Conservation (phyloP, 2,888 invertebrate genomes). For the Eulithis prunata region DNA sequence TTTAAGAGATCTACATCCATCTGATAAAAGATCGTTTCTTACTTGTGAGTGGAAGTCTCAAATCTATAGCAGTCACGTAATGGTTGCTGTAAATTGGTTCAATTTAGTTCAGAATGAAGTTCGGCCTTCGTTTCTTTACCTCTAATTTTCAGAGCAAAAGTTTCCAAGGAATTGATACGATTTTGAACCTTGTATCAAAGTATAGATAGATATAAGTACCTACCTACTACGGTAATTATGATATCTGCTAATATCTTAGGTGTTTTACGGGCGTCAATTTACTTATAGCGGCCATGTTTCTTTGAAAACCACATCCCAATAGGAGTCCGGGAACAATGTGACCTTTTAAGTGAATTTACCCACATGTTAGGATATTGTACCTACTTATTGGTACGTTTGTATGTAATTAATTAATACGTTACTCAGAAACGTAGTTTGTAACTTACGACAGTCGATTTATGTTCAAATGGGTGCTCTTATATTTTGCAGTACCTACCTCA, state of each 20-base stretch:
- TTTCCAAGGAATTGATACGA: neutral
- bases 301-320: neutral
- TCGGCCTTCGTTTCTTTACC: no score
- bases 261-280: no score
- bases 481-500: no score
- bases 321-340: slow-evolving; percentile 4
- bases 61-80: slow-evolving; percentile 8
- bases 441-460: neutral
- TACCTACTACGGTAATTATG: no score
- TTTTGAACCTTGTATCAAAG: neutral
- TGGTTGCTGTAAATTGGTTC: slow-evolving; percentile 13
- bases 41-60: neutral
- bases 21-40: neutral
- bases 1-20: neutral
- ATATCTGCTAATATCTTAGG: no score
- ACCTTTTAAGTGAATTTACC: neutral
- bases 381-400: neutral
- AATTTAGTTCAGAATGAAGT: neutral
- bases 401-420: slow-evolving; percentile 7
- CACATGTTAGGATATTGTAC: neutral
- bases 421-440: neutral
- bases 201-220: no score
- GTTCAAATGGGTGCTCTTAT: neutral
- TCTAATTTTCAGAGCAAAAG: no score
- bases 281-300: neutral